Base-by-base conservation (phyloP, 1,140 invertebrate genomes). In the Lasaia peninsularis region DNA sequence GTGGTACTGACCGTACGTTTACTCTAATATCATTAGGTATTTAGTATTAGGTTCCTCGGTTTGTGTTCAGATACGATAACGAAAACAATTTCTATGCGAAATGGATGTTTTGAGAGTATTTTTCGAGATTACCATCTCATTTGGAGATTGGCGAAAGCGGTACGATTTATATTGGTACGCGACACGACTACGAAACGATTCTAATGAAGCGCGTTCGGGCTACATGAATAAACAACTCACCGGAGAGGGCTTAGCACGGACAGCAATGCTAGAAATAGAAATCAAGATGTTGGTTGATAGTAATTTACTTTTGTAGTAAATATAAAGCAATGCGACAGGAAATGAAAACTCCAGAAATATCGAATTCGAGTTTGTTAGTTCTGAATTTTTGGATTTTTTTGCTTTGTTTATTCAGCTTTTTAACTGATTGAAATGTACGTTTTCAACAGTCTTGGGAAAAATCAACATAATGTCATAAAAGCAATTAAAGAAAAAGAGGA, bases 121-220 rank as follows among this genome's bases (percentile, higher is more conserved):
- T 52, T 52, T 16, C 28, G 16, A 52, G 31, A 52, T 52, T 52
- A 52, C 50, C 50, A 52, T 28, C 50, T 51, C 50, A 51, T 51
- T 51, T 51, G 16, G 28, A 51, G 12, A 32, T 32, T 24, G 9
- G 37, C 37, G 37, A 44, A 44, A 44, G 37, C 37, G 37, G 37
- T 20, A 44, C 37, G 10, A 44, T 44, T 44, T 44, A 20, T 20
- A 7, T 14, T 14, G 8, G 16, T 14, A 44, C 37, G 37, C 16
- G 16, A 44, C 16, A 44, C 14, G 37, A 20, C 37, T 44, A 20
- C 37, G 10, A 18, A 44, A 44, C 37, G 16, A 20, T 44, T 9
- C 10, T 18, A 44, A 44, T 44, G 37, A 44, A 20, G 37, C 37
- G 16, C 37, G 16, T 20, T 20, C 16, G 2, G 16, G 18, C 14